These are phyloP conservation scores for Lepidothrix coronata DNA, from an alignment of 2,113 vertebrate species.

Conservation along the genomic window DNA sequence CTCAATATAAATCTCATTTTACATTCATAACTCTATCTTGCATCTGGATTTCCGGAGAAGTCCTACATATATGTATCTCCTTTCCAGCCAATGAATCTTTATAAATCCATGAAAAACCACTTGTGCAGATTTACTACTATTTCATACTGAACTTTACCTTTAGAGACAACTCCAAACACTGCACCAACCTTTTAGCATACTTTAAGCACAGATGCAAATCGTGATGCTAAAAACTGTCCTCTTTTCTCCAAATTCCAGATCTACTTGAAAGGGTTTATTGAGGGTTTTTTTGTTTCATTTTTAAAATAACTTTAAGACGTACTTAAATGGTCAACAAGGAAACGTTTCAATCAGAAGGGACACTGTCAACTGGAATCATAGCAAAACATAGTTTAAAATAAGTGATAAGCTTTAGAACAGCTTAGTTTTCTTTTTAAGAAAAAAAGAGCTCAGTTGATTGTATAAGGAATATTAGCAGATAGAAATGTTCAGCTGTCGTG, in stretches of 20 bases:
- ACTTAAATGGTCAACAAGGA: background rate
- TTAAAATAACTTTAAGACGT: background rate
- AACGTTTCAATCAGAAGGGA: background rate
- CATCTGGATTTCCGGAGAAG: background rate
- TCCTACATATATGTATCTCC: background rate
- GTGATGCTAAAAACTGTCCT: background rate
- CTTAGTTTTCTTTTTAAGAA: background rate
- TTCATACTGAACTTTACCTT: slow-evolving; percentile 1
- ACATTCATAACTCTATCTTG: background rate
- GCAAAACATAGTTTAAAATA: background rate
- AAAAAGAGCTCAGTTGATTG: background rate
- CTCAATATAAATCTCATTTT: background rate
- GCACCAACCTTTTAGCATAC: background rate
- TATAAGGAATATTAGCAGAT: slow-evolving; percentile 5
- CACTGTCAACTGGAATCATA: background rate
- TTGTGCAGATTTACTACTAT: background rate
- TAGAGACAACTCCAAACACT: background rate
- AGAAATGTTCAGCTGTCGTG: background rate
- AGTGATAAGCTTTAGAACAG: background rate
- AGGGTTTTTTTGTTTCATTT: background rate
- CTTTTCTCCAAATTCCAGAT: background rate
- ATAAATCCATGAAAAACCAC: background rate
- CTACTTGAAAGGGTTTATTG: background rate
- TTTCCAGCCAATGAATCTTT: background rate
- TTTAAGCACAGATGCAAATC: background rate